Percentiles rank a stretch among this genome's conserved stretches.
These are phyloP conservation scores for Amazona finschi DNA, from an alignment of 2,797 vertebrate species.

Conservation along the genomic window DNA sequence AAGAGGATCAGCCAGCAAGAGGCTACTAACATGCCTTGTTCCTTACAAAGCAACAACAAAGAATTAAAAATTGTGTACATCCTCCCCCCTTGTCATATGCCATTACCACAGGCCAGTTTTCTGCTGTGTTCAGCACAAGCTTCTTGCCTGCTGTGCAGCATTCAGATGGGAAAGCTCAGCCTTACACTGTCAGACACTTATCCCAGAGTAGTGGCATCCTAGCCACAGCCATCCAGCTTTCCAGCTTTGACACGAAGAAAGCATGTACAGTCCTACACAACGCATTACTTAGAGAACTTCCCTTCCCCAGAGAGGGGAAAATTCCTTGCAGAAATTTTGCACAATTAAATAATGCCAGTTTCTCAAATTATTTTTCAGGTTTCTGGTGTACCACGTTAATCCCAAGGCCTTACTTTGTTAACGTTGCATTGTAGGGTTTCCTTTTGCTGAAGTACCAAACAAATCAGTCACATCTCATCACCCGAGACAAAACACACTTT, in stretches of 20 bases:
- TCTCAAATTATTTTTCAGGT: neutral
- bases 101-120: neutral
- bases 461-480: neutral
- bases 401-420: neutral
- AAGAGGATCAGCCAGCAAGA: neutral
- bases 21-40: neutral
- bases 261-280: neutral
- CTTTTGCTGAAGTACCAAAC: neutral
- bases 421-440: neutral
- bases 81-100: neutral
- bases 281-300: neutral
- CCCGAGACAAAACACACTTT: neutral
- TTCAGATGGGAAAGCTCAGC: neutral
- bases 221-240: neutral
- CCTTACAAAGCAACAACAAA: neutral
- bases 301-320: neutral
- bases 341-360: neutral
- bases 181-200: neutral
- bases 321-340: neutral
- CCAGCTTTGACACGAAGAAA: neutral
- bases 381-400: rapidly evolving
- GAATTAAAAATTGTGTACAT: neutral
- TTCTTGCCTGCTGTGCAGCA: neutral
- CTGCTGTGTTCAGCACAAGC: neutral
- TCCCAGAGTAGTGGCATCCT: neutral